These are phyloP conservation scores for Pheosia gnoma DNA, from an alignment of 2,888 invertebrate species.

Conservation along the genomic window DNA sequence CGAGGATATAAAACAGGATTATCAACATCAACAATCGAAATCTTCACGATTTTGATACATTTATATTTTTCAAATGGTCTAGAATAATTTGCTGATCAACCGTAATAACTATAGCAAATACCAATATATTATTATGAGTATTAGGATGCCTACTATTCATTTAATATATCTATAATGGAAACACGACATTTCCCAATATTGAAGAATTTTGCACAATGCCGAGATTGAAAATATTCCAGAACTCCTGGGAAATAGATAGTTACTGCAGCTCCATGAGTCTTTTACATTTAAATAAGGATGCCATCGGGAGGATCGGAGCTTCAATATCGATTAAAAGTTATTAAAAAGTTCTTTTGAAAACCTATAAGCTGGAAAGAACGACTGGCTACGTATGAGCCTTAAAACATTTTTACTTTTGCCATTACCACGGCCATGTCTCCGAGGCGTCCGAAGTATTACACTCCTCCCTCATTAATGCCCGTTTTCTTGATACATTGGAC, in stretches of 20 bases:
- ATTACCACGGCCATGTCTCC: neutral
- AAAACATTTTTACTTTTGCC: neutral
- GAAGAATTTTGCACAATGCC: neutral
- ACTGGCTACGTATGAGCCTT: too few species aligned
- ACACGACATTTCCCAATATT: neutral
- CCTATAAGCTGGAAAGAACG: neutral
- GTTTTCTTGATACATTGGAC: conserved; percentile 67
- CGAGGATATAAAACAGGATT: conserved; percentile 14
- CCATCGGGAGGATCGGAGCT: neutral
- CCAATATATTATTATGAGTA: too few species aligned
- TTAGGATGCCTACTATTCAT: neutral
- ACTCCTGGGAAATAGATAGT: neutral
- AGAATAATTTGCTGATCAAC: too few species aligned
- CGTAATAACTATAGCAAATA: too few species aligned
- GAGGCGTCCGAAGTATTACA: conserved; percentile 45
- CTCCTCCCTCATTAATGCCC: conserved; percentile 50
- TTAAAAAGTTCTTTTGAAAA: neutral
- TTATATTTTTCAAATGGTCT: too few species aligned
- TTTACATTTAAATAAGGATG: neutral
- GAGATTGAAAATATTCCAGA: neutral
- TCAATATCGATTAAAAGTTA: neutral
- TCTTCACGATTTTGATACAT: too few species aligned
- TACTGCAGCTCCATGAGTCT: neutral
- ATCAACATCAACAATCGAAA: neutral
- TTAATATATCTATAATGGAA: too few species aligned